phyloP scores from a whole-genome alignment of 64 coral and sea anemone species.

The Catalaphyllia jardinei region DNA sequence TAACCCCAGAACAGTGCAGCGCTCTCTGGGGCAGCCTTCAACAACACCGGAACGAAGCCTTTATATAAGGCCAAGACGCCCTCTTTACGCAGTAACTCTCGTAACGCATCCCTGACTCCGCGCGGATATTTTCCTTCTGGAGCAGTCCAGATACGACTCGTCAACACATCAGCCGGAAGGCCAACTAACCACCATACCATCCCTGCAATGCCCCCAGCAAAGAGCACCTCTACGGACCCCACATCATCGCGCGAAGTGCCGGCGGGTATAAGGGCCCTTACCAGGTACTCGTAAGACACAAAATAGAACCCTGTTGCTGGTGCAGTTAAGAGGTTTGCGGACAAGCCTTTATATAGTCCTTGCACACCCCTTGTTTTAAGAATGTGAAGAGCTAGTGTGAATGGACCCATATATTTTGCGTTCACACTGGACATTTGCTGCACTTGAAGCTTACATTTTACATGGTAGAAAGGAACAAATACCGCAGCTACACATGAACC shows the following conservation, averaged over 20 bases:
- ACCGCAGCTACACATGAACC: conserved; percentile 48
- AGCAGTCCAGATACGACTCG: conserved; percentile 58
- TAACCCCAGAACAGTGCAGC: conserved; percentile 61
- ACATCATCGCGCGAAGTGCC: conserved; percentile 65
- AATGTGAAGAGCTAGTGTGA: conserved; percentile 51
- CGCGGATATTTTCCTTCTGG: conserved; percentile 60
- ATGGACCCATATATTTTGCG: conserved; percentile 51
- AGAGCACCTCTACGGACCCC: conserved; percentile 26
- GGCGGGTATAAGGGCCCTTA: conserved; percentile 9
- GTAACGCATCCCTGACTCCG: conserved; percentile 52
- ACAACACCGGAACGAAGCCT: conserved; percentile 53
- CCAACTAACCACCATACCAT: conserved; percentile 54
- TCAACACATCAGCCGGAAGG: conserved; percentile 59
- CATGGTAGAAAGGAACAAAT: conserved; percentile 52
- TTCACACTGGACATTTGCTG: conserved; percentile 53
- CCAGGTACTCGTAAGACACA: conserved; percentile 67
- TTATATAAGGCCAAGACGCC: conserved; percentile 46
- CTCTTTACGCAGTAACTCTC: conserved; percentile 48
- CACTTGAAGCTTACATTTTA: conserved; percentile 81
- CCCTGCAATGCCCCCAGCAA: conserved; percentile 69
- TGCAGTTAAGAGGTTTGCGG: conserved; percentile 56
- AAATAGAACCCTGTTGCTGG: conserved; percentile 62
- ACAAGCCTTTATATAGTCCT: conserved; percentile 63
- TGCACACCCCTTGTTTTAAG: conserved; percentile 47
- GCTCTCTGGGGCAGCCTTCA: conserved; percentile 58